Conservation (phyloP, 2,797 vertebrate genomes). For the Miichthys miiuy region DNA sequence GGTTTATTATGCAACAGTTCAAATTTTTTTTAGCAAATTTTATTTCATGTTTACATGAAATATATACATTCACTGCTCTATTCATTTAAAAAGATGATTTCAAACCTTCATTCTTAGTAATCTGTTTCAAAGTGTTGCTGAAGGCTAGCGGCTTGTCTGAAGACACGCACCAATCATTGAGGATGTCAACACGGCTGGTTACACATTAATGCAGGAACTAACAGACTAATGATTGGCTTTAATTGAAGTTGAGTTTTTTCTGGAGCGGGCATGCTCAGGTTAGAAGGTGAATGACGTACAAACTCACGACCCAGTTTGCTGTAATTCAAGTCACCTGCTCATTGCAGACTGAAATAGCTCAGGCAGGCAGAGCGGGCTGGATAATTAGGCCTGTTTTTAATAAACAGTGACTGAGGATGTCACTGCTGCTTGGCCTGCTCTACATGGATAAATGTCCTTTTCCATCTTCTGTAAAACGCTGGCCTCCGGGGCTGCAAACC, state of each 20-base stretch:
- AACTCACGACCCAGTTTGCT: slow-evolving; percentile 41
- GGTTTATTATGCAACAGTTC: too few relatives aligned
- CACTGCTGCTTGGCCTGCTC: slow-evolving; percentile 46
- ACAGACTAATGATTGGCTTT: slow-evolving; percentile 42
- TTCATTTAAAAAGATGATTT: not conserved
- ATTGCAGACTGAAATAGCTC: slow-evolving; percentile 46
- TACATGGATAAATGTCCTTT: slow-evolving; percentile 41
- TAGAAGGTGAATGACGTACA: slow-evolving; percentile 44
- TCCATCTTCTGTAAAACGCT: slow-evolving; percentile 34
- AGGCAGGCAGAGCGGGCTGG: slow-evolving; percentile 23
- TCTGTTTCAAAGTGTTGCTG: slow-evolving; percentile 53
- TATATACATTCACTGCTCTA: not conserved
- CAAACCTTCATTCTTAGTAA: slow-evolving; percentile 1
- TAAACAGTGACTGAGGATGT: slow-evolving; percentile 66
- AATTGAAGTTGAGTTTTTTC: slow-evolving; percentile 29
- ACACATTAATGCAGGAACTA: slow-evolving; percentile 52
- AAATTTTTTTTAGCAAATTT: not conserved
- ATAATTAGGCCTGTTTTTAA: slow-evolving; percentile 73
- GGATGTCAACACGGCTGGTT: slow-evolving; percentile 36
- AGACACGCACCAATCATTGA: not conserved
- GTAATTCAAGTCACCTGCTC: slow-evolving; percentile 55
- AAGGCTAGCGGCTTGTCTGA: not conserved
- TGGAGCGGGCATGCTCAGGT: slow-evolving; percentile 35
- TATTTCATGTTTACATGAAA: too few relatives aligned
- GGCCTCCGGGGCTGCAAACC: not conserved